Percentiles rank a stretch among this genome's conserved stretches.
These are phyloP conservation scores for Petrolisthes cinctipes DNA, from an alignment of 2,888 invertebrate species.

Conservation along the genomic window DNA sequence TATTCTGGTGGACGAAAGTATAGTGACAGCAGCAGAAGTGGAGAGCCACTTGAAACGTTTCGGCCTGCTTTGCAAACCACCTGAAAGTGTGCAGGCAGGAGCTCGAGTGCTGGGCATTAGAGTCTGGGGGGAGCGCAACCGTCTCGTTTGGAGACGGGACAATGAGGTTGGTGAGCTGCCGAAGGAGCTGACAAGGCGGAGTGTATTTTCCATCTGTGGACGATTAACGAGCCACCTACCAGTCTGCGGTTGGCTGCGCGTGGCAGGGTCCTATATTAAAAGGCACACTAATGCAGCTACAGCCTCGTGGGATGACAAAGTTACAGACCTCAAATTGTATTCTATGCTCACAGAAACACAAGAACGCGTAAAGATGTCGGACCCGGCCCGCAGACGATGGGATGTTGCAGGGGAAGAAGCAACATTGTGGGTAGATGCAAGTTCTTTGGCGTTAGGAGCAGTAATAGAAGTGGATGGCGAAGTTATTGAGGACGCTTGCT, in stretches of 20 bases:
- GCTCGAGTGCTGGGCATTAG: slow-evolving; percentile 14
- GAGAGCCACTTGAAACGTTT: background rate
- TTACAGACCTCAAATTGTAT: background rate
- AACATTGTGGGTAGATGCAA: slow-evolving; percentile 14
- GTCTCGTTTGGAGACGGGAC: slow-evolving; percentile 25
- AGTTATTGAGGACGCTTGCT: slow-evolving; percentile 22
- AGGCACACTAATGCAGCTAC: slow-evolving; percentile 11
- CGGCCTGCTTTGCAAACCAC: slow-evolving; percentile 18
- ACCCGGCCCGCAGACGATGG: slow-evolving; percentile 32
- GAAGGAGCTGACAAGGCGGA: slow-evolving; percentile 19
- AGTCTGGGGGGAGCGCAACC: slow-evolving; percentile 5
- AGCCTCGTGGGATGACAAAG: slow-evolving; percentile 15
- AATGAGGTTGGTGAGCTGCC: background rate
- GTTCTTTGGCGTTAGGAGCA: slow-evolving; percentile 7
- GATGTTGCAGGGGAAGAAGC: slow-evolving; percentile 19
- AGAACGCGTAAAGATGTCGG: background rate
- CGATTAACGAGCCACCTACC: slow-evolving; percentile 10
- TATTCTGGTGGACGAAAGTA: slow-evolving; percentile 27
- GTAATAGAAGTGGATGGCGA: slow-evolving; percentile 19
- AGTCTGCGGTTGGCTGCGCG: slow-evolving; percentile 26
- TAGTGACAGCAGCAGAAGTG: background rate
- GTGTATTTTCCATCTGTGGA: slow-evolving; percentile 24
- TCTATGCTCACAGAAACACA: background rate
- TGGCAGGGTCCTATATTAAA: slow-evolving; percentile 22
- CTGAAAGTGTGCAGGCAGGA: slow-evolving; percentile 16